Evolutionary conservation across 2,113 vertebrate species (phyloP).

Genomic region (Pteronura brasiliensis): DNA sequence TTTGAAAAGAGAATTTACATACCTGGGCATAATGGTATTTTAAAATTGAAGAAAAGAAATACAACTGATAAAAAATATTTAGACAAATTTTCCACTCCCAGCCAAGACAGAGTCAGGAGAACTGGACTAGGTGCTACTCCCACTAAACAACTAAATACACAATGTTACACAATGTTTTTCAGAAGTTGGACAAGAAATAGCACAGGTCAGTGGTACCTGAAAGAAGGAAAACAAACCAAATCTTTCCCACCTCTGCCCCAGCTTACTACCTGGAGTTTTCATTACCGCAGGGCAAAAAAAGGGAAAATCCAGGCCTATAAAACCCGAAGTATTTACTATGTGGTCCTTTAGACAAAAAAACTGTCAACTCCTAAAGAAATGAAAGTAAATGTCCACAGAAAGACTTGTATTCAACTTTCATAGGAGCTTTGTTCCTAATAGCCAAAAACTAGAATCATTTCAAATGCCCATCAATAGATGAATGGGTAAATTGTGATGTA

Average conservation of each 20-base stretch:
- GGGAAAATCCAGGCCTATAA: background rate
- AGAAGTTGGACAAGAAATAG: background rate
- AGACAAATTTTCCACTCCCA: background rate
- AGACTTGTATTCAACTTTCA: background rate
- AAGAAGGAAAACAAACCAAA: background rate
- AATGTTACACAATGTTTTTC: background rate
- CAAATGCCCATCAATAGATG: background rate
- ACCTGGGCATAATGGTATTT: background rate
- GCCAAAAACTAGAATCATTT: background rate
- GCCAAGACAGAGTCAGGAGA: background rate
- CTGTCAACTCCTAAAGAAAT: background rate
- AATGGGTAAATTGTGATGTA: background rate
- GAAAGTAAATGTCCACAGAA: background rate
- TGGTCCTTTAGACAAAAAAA: background rate
- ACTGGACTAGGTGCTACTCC: background rate
- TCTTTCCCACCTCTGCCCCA: background rate
- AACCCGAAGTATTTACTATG: background rate
- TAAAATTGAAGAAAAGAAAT: background rate
- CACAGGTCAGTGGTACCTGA: background rate
- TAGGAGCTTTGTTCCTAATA: background rate
- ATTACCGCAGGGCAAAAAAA: background rate
- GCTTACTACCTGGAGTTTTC: background rate
- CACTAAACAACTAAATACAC: background rate
- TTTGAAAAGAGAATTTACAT: background rate
- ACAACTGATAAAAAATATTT: conserved; percentile 13